These are phyloP conservation scores for Gracilinanus agilis DNA, from an alignment of 2,113 vertebrate species.

Conservation along the genomic window DNA sequence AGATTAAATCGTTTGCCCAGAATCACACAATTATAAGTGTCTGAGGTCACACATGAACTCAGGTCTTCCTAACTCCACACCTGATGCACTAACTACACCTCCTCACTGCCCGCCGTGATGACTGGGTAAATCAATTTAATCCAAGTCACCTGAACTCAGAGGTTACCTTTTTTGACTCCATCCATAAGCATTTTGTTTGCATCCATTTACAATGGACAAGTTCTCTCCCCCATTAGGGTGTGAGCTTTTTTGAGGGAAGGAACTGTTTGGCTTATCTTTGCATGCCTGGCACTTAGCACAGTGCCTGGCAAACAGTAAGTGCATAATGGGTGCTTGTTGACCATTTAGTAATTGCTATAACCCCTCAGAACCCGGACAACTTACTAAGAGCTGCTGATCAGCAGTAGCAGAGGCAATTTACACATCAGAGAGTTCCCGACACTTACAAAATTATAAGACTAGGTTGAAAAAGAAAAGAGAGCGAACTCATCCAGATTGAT, in stretches of 20 bases:
- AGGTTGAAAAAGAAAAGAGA: too few relatives aligned
- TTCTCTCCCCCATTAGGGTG: neutral
- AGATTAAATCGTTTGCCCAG: too few relatives aligned
- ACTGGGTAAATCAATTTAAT: neutral
- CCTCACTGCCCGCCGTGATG: too few relatives aligned
- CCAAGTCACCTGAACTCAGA: neutral
- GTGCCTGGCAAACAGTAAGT: neutral
- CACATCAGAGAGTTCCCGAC: neutral
- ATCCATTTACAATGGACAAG: neutral
- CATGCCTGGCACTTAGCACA: neutral
- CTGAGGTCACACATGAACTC: too few relatives aligned
- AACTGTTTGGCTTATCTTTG: neutral
- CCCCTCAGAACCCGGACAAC: neutral
- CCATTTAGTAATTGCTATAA: neutral
- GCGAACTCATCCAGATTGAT: neutral
- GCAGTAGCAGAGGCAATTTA: neutral
- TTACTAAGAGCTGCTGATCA: neutral
- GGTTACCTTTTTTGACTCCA: neutral
- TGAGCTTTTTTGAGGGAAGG: neutral
- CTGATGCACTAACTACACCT: too few relatives aligned
- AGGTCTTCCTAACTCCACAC: too few relatives aligned
- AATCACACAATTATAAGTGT: too few relatives aligned
- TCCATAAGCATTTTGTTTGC: neutral
- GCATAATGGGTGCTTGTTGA: neutral
- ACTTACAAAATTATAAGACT: neutral